Evolutionary conservation across 2,888 invertebrate genomes (phyloP).

Genomic region (Athalia cordata): DNA sequence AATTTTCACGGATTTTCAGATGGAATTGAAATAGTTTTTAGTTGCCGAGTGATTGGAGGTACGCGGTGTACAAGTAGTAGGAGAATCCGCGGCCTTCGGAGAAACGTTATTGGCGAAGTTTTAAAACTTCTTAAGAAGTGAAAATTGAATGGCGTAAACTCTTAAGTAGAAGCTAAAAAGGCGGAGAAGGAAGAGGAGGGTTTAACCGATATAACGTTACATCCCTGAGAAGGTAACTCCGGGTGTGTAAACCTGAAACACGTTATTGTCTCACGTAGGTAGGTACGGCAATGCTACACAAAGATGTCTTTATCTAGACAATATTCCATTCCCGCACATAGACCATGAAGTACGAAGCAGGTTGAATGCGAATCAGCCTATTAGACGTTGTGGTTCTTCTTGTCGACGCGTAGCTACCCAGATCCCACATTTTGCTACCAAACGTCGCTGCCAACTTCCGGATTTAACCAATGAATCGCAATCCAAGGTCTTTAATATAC

Average conservation of each 20-base stretch:
- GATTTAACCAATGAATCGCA: too few relatives aligned
- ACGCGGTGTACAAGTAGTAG: not conserved
- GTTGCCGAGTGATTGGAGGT: not conserved
- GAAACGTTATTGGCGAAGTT: conserved; percentile 20
- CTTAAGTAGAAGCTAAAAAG: not conserved
- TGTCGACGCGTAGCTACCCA: not conserved
- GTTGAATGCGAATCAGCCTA: conserved; percentile 26
- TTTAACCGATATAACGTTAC: too few relatives aligned
- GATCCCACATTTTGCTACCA: not conserved
- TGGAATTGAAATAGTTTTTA: too few relatives aligned
- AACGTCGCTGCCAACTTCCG: too few relatives aligned
- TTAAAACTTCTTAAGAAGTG: not conserved
- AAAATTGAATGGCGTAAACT: conserved; percentile 21
- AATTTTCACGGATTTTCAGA: too few relatives aligned
- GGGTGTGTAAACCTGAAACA: too few relatives aligned
- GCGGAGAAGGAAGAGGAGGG: too few relatives aligned
- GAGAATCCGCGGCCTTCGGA: not conserved
- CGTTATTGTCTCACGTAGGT: not conserved
- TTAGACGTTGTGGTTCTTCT: conserved; percentile 7
- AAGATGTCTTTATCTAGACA: conserved; percentile 25
- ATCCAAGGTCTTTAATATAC: too few relatives aligned
- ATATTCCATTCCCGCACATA: conserved; percentile 26
- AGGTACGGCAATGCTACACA: not conserved
- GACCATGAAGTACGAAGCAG: conserved; percentile 7
- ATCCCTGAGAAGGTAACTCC: too few relatives aligned